Evolutionary conservation across 2,113 vertebrate species (phyloP), one percentile per base, ranked within the genome.

Genomic region (Galemys pyrenaicus): DNA sequence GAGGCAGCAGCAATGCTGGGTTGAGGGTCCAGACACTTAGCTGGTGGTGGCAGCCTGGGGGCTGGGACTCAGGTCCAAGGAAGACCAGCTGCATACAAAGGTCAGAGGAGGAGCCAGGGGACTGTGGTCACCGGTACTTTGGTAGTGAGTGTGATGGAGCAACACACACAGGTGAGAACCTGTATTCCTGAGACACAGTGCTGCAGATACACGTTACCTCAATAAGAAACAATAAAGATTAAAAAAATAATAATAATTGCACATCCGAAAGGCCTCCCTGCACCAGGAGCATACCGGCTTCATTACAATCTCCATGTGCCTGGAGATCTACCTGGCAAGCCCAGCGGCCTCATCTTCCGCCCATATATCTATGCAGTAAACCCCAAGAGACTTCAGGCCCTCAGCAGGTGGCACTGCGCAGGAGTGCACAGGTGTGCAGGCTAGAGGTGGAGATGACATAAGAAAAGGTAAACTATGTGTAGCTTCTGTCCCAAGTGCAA

Each of bases 381-480:
- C 17, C 35, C 44, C 78, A 54, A 54, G 32, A 68, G 37, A 30
- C 22, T 16, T 5, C 0, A 1, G 60, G 70, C 41, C 8, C 8
- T 9, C n/a, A 22, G 60, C 60, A 77, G 10, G 58, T 54, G 49
- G 10, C 65, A 54, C 26, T 26, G 44, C 22, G 44, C 67, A 74
- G 39, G 30, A 44, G 35, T 51, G 16, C 0, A 1, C 28, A 19
- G 64, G 64, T 41, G 83, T 15, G 71, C 30, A 41, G 84, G 71
- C 5, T 26, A 26, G 37, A 30, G 65, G 28, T 0, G 60, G 37
- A 35, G 26, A 39, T 24, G 58, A 41, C 54, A n/a, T 1, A 41
- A 28, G 32, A 26, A 73, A 8, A 49, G 11, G 39, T 17, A 49
- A 44, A 35, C 20, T 0, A 1, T 37, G 1, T 9, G 10, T 13